These are phyloP conservation scores for Aptenodytes patagonicus DNA, from an alignment of 2,113 vertebrate species.

Conservation along the genomic window DNA sequence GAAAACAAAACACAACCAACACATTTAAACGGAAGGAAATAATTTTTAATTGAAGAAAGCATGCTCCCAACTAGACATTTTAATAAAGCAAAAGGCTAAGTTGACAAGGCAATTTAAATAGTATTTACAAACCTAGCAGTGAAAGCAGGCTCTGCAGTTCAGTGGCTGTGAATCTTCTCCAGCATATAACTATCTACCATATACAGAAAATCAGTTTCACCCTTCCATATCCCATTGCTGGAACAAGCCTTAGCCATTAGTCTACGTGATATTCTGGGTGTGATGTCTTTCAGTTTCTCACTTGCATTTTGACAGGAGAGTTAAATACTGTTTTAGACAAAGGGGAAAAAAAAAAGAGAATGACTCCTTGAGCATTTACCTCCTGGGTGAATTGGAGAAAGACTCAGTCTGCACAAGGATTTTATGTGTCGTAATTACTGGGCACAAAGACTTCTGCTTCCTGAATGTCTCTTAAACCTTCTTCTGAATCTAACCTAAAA, in stretches of 20 bases:
- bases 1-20: neutral
- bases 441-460: neutral
- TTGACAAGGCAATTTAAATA: neutral
- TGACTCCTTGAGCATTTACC: neutral
- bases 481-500: neutral
- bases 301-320: neutral
- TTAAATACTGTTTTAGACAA: neutral
- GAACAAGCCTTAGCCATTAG: neutral
- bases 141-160: neutral
- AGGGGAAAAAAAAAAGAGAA: neutral
- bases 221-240: neutral
- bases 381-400: neutral
- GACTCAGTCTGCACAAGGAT: fast-evolving
- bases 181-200: neutral
- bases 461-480: neutral
- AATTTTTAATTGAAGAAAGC: neutral
- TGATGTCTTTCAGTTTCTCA: neutral
- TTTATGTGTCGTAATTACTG: neutral
- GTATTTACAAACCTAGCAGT: neutral
- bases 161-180: neutral
- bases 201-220: neutral
- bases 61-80: neutral
- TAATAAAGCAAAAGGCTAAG: neutral
- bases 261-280: neutral
- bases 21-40: neutral